phyloP scores from a whole-genome alignment of 2,797 vertebrate species.

The Numenius phaeopus region DNA sequence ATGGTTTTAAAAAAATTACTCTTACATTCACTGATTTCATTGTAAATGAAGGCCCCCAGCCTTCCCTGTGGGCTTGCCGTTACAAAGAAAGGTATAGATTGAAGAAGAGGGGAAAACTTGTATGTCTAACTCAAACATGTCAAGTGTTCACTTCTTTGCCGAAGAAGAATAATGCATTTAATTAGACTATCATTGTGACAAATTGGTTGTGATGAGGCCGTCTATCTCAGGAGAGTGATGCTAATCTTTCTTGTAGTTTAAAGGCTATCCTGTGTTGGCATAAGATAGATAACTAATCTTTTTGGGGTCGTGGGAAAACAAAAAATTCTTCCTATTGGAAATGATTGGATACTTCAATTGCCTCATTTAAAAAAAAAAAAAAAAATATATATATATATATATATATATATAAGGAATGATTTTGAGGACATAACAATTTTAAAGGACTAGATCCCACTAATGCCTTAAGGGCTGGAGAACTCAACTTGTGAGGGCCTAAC shows the following conservation, averaged over 20 bases:
- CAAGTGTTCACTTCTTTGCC: slow-evolving; percentile 62
- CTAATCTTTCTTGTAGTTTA: slow-evolving; percentile 72
- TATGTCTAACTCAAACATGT: slow-evolving; percentile 57
- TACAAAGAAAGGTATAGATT: slow-evolving; percentile 13
- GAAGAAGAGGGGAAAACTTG: slow-evolving; percentile 24
- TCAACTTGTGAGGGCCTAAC: not conserved
- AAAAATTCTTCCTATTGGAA: not conserved
- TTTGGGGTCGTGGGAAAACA: not conserved
- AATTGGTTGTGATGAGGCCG: slow-evolving; percentile 77
- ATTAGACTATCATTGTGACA: slow-evolving; percentile 78
- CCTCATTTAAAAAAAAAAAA: too few species aligned
- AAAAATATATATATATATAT: not conserved
- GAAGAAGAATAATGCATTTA: slow-evolving; percentile 77
- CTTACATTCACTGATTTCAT: slow-evolving; percentile 34
- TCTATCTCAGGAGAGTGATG: slow-evolving; percentile 69
- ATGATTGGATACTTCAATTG: not conserved
- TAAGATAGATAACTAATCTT: slow-evolving; percentile 12
- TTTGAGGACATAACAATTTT: not conserved
- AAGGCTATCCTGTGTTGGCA: slow-evolving; percentile 54
- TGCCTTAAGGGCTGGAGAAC: not conserved
- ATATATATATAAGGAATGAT: not conserved
- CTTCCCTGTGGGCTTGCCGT: slow-evolving; percentile 53
- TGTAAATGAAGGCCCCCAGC: slow-evolving; percentile 50
- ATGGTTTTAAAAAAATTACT: not conserved
- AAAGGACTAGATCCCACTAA: not conserved